phyloP scores from a whole-genome alignment of 2,888 invertebrate genomes.

The Drosophila melanocephala region DNA sequence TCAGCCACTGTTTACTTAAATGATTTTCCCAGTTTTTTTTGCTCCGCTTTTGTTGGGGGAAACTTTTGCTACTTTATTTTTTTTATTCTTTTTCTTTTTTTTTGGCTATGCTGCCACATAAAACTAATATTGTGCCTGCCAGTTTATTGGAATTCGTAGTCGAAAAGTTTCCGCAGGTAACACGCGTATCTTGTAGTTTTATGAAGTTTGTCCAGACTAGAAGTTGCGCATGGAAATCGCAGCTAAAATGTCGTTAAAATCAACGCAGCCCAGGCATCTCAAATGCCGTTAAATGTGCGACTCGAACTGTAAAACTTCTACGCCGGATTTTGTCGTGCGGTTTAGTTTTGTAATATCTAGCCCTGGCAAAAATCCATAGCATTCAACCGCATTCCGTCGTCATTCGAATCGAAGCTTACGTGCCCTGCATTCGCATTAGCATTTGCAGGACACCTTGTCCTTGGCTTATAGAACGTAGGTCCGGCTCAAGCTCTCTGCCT shows the following conservation, averaged over 20 bases:
- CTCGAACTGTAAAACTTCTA: conserved; percentile 53
- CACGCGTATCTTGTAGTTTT: conserved; percentile 72
- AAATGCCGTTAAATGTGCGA: conserved; percentile 72
- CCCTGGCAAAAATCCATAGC: conserved; percentile 34
- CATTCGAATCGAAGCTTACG: conserved; percentile 59
- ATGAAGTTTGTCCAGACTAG: conserved; percentile 55
- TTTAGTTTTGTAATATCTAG: conserved; percentile 50
- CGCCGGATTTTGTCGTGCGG: conserved; percentile 62
- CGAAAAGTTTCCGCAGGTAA: conserved; percentile 65
- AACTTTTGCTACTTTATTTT: conserved; percentile 24
- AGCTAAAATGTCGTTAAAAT: conserved; percentile 79
- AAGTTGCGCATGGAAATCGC: conserved; percentile 69
- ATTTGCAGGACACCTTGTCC: conserved; percentile 59
- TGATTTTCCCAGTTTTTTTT: conserved; percentile 72
- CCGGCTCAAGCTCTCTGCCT: conserved; percentile 17
- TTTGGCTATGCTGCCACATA: conserved; percentile 45
- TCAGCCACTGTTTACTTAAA: conserved; percentile 79
- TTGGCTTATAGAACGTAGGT: conserved; percentile 26
- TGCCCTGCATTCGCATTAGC: conserved; percentile 65
- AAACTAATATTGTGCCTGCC: conserved; percentile 74
- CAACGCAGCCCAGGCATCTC: conserved; percentile 64
- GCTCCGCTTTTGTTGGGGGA: conserved; percentile 48
- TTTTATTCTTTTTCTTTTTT: conserved; percentile 16
- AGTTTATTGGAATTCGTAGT: conserved; percentile 73
- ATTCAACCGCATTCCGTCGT: conserved; percentile 51